A percentile compares a stretch with the other conserved stretches of the same genome.
Conservation (phyloP, 2,888 invertebrate species). For the Brachycybe producta region DNA sequence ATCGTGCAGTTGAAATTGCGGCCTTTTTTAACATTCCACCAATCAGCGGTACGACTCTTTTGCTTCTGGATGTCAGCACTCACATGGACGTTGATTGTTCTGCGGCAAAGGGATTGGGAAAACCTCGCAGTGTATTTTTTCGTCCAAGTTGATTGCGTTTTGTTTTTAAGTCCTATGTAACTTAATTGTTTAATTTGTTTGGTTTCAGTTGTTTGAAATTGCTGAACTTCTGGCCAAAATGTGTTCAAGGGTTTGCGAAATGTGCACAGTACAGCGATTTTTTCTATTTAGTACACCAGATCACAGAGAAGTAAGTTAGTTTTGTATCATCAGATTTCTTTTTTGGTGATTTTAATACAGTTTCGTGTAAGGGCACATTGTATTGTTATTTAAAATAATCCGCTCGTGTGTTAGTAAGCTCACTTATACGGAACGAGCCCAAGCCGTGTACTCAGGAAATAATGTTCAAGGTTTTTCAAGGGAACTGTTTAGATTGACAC, state of each 20-base stretch:
- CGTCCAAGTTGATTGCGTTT: background rate
- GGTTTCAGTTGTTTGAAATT: slow-evolving; percentile 30
- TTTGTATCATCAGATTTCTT: too few relatives aligned
- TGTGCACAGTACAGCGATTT: background rate
- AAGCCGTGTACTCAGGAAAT: too few relatives aligned
- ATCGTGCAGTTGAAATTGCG: slow-evolving; percentile 36
- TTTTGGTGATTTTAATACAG: too few relatives aligned
- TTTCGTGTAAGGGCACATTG: too few relatives aligned
- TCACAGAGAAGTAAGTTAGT: too few relatives aligned
- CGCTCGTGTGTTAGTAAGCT: too few relatives aligned
- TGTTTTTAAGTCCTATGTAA: slow-evolving; percentile 1
- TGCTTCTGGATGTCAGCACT: slow-evolving; percentile 30
- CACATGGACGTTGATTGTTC: slow-evolving; percentile 28
- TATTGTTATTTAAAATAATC: too few relatives aligned
- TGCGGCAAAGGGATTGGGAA: slow-evolving; percentile 32
- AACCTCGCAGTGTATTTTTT: slow-evolving; percentile 29
- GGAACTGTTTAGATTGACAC: too few relatives aligned
- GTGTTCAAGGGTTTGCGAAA: slow-evolving; percentile 37
- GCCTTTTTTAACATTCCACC: slow-evolving; percentile 36
- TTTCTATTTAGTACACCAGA: too few relatives aligned
- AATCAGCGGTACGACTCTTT: slow-evolving; percentile 34
- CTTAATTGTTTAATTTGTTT: background rate
- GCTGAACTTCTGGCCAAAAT: slow-evolving; percentile 35
- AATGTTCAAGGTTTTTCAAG: too few relatives aligned
- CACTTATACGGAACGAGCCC: too few relatives aligned